Evolutionary conservation across 2,113 vertebrate species (phyloP).

Genomic region (Centropus bengalensis): DNA sequence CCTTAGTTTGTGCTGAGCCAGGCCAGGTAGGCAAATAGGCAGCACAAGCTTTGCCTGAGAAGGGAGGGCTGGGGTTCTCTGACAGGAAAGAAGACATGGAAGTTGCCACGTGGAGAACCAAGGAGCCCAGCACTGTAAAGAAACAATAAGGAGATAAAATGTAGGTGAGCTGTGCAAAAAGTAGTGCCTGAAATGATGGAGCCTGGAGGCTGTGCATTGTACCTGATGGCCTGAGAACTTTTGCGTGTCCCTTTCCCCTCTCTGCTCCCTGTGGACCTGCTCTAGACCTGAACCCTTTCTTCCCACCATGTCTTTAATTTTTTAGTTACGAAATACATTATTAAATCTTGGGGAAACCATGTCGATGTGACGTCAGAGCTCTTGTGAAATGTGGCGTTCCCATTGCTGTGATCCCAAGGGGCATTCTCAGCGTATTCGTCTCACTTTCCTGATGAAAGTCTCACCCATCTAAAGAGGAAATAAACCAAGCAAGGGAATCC

Average conservation of each 20-base stretch:
- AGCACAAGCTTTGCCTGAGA: not conserved
- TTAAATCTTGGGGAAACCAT: conserved; percentile 20
- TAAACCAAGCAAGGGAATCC: not conserved
- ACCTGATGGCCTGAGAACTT: not conserved
- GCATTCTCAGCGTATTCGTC: not conserved
- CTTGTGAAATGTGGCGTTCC: conserved; percentile 5
- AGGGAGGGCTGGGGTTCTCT: not conserved
- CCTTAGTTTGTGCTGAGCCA: fast-evolving
- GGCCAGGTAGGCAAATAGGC: not conserved
- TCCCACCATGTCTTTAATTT: not conserved
- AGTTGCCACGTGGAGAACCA: fast-evolving
- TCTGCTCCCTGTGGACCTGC: not conserved
- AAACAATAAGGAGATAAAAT: not conserved
- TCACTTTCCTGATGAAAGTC: not conserved
- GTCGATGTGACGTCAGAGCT: conserved; percentile 17
- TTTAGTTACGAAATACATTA: not conserved
- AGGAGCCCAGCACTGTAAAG: not conserved
- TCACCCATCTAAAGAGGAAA: not conserved
- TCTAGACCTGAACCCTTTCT: not conserved
- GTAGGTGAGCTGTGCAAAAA: not conserved
- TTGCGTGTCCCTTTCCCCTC: not conserved
- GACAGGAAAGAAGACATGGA: not conserved
- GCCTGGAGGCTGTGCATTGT: not conserved
- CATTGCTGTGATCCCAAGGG: not conserved
- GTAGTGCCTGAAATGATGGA: not conserved